Evolutionary conservation across 1,140 invertebrate species (phyloP).

Genomic region (Drosophila cardini): DNA sequence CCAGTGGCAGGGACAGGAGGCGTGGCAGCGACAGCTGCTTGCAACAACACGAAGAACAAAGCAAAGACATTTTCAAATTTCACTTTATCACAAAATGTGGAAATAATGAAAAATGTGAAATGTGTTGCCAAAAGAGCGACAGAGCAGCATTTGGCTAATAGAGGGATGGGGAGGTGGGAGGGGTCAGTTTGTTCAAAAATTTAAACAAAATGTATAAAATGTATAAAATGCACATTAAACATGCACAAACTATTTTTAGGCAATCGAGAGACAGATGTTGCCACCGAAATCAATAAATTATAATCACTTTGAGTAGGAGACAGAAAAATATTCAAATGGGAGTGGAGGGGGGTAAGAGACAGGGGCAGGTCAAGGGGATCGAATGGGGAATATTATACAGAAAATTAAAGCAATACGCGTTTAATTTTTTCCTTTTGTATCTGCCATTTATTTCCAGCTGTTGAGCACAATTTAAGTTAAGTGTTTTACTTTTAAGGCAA

Average conservation of each 20-base stretch:
- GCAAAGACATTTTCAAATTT: slow-evolving; percentile 62
- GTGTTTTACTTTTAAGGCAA: slow-evolving; percentile 62
- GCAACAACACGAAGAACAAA: slow-evolving; percentile 10
- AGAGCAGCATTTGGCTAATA: slow-evolving; percentile 40
- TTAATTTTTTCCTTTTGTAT: background rate
- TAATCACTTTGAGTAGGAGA: slow-evolving; percentile 29
- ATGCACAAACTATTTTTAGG: slow-evolving; percentile 55
- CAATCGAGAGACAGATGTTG: slow-evolving; percentile 37
- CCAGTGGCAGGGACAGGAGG: background rate
- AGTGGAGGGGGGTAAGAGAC: background rate
- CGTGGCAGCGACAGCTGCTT: slow-evolving; percentile 35
- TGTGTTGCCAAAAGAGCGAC: slow-evolving; percentile 55
- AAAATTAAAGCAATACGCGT: slow-evolving; percentile 46
- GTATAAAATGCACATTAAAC: slow-evolving; percentile 49
- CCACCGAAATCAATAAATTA: slow-evolving; percentile 50
- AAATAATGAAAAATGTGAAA: slow-evolving; percentile 65
- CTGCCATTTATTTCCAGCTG: slow-evolving; percentile 68
- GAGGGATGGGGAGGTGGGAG: background rate
- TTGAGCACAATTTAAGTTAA: slow-evolving; percentile 75
- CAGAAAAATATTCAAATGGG: background rate
- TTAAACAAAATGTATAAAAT: slow-evolving; percentile 58
- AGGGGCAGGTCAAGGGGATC: background rate
- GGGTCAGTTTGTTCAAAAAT: slow-evolving; percentile 15
- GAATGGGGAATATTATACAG: slow-evolving; percentile 2
- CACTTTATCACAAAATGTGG: slow-evolving; percentile 63